phyloP scores from a whole-genome alignment of 30 jellyfish, hydroid and myxozoan species.

The Catostylus mosaicus region DNA sequence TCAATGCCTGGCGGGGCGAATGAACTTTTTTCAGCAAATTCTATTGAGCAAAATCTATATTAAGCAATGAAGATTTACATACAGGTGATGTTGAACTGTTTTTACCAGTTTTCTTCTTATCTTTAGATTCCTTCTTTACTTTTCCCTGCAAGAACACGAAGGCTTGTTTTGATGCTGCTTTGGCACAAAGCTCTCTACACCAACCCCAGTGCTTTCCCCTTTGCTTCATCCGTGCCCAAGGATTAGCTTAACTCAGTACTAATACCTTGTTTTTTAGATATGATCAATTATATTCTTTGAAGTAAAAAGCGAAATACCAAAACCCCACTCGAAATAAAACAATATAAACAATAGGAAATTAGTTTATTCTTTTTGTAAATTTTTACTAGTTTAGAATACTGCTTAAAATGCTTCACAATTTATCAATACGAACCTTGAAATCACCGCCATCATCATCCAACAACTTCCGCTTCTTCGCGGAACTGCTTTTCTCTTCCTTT shows the following conservation, averaged over 20 bases:
- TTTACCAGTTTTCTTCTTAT: neutral
- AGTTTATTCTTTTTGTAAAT: neutral
- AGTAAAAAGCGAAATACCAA: neutral
- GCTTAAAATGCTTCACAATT: neutral
- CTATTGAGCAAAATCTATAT: no score
- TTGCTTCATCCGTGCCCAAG: no score
- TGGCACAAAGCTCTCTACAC: neutral
- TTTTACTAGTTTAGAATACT: neutral
- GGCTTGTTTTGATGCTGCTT: neutral
- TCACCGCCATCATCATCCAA: constrained; percentile 56
- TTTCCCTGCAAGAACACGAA: constrained; percentile 13
- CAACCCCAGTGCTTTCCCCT: neutral
- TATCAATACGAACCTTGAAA: constrained; percentile 11
- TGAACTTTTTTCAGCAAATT: no score
- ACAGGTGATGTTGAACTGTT: constrained; percentile 13
- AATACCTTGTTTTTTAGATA: neutral
- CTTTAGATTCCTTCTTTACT: constrained; percentile 25
- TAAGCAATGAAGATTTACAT: neutral
- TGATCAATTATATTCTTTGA: neutral
- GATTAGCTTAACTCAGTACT: neutral
- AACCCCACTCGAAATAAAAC: neutral
- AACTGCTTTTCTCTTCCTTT: constrained; percentile 32
- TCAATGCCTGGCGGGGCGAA: neutral
- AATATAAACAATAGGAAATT: neutral
- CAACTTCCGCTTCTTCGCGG: constrained; percentile 59